phyloP scores from a whole-genome alignment of 2,888 invertebrate genomes.

The Fabriciana adippe region DNA sequence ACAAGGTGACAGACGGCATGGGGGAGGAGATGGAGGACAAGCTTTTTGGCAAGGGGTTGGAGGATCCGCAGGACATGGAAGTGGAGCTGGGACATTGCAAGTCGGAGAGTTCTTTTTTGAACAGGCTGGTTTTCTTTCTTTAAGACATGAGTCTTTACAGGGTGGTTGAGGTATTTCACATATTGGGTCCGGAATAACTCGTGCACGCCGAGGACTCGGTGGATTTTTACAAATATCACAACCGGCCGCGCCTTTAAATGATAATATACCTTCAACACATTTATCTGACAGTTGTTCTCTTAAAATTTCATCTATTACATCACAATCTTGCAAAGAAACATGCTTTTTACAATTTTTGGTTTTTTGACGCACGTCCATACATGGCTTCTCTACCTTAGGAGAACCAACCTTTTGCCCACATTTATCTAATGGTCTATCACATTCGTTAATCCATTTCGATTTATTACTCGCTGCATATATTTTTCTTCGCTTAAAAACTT shows the following conservation, averaged over 20 bases:
- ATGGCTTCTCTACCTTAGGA: slow-evolving; percentile 42
- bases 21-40: slow-evolving; percentile 30
- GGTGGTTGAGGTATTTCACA: slow-evolving; percentile 46
- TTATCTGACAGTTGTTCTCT: slow-evolving; percentile 35
- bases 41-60: slow-evolving; percentile 26
- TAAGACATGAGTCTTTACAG: slow-evolving; percentile 45
- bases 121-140: slow-evolving; percentile 44
- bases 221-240: slow-evolving; percentile 45
- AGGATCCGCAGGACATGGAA: slow-evolving; percentile 28
- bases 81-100: slow-evolving; percentile 32
- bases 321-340: slow-evolving; percentile 53
- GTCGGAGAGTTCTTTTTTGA: slow-evolving; percentile 35
- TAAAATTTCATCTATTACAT: slow-evolving; percentile 41
- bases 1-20: slow-evolving; percentile 17
- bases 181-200: slow-evolving; percentile 39
- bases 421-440: slow-evolving; percentile 46
- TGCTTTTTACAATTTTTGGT: slow-evolving; percentile 47
- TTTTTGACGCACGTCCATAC: slow-evolving; percentile 26
- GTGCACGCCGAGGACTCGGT: slow-evolving; percentile 44
- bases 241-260: slow-evolving; percentile 44
- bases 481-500: slow-evolving; percentile 61
- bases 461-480: slow-evolving; percentile 56
- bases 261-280: slow-evolving; percentile 49
- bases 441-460: slow-evolving; percentile 49
- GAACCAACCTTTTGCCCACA: slow-evolving; percentile 40